Conservation (phyloP, 2,113 vertebrate genomes). For the Puffinus mauretanicus region DNA sequence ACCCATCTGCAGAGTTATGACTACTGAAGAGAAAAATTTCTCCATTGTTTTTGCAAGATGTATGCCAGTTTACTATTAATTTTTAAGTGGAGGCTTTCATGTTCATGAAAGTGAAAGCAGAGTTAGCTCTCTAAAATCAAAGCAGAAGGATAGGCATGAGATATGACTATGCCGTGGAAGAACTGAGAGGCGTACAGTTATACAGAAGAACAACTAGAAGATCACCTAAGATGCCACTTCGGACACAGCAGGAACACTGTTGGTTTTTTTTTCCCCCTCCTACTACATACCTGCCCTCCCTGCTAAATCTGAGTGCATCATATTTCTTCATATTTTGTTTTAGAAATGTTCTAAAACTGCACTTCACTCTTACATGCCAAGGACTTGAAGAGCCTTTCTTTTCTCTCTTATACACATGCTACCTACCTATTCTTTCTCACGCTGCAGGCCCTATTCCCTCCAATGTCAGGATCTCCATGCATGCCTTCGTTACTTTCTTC, state of each 20-base stretch:
- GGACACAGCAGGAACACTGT: not conserved
- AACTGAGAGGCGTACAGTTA: not conserved
- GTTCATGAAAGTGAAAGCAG: not conserved
- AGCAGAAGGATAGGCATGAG: not conserved
- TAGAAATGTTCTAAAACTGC: not conserved
- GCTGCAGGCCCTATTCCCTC: not conserved
- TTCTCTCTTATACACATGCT: not conserved
- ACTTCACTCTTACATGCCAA: not conserved
- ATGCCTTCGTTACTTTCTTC: not conserved
- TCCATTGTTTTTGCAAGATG: not conserved
- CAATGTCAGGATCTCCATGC: not conserved
- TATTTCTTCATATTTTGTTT: not conserved
- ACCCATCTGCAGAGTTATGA: not conserved
- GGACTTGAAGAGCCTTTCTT: not conserved
- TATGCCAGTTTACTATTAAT: not conserved
- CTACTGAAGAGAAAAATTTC: not conserved
- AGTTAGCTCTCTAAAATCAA: not conserved
- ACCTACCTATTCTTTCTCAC: not conserved
- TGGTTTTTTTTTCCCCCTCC: accelerated
- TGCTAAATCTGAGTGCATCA: not conserved
- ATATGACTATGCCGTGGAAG: not conserved
- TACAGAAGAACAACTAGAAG: not conserved
- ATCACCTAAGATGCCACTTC: not conserved
- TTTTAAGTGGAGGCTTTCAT: not conserved
- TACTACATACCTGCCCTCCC: not conserved